Evolutionary conservation across 2,113 vertebrate species (phyloP).

Genomic region (Phalacrocorax pelagicus): DNA sequence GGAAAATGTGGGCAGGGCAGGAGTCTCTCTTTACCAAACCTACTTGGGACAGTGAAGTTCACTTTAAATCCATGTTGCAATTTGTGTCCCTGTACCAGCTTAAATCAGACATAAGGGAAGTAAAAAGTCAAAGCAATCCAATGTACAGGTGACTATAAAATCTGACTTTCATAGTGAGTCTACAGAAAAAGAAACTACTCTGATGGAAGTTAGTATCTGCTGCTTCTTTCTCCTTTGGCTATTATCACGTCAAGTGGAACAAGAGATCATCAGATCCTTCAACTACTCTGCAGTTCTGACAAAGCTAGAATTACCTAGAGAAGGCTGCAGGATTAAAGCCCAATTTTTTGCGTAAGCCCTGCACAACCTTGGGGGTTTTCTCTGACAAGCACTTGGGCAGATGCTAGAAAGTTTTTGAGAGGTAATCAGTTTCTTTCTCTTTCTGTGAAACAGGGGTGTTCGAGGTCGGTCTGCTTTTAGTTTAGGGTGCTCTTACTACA

Average conservation of each 20-base stretch:
- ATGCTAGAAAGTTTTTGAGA: neutral
- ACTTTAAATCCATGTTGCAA: neutral
- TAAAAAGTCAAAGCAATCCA: neutral
- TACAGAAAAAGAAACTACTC: neutral
- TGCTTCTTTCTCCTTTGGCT: neutral
- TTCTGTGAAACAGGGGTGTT: fast-evolving
- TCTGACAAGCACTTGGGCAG: neutral
- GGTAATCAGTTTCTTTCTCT: neutral
- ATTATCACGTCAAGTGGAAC: neutral
- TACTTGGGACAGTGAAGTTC: neutral
- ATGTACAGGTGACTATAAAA: neutral
- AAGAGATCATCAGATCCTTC: neutral
- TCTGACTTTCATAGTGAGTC: neutral
- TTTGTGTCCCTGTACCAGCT: neutral
- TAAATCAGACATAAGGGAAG: neutral
- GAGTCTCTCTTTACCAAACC: neutral
- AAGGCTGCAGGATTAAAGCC: neutral
- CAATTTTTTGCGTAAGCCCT: fast-evolving
- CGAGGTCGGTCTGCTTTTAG: neutral
- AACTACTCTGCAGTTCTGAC: neutral
- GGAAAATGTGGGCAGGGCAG: neutral
- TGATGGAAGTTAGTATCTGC: neutral
- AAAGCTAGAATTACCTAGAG: neutral
- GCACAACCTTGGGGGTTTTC: neutral
- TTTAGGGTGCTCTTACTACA: neutral